Base-by-base conservation (phyloP, 2,888 invertebrate species). In the Troides helena region DNA sequence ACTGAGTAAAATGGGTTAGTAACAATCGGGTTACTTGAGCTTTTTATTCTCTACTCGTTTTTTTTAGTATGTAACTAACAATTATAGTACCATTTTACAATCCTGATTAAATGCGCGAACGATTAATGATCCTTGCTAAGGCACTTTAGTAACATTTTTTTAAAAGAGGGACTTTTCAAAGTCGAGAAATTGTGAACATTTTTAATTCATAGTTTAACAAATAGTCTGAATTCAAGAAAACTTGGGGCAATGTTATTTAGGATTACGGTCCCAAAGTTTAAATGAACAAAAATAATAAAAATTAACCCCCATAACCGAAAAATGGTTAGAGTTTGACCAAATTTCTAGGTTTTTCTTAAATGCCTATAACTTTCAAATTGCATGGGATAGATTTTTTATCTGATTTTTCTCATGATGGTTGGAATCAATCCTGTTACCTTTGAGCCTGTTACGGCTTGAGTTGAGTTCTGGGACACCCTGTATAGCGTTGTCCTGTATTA, bases 311-410 rank as follows among this genome's bases (percentile, higher is more conserved):
- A 30, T 60, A 60, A 60, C 59, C 30, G 30, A 60, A 60, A 60
- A 60, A 30, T 36, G 59, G 59, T 59, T 59, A 59, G 30, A 60
- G 2, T 60, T 36, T 60, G 30, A 60, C 59, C 3, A 60, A 30
- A 60, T 60, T 60, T 60, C 59, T 60, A 60, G 59, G 59, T 60
- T 36, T 60, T 60, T 60, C 30, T 60, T 60, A 60, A 60, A 60
- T 60, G 30, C 59, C 18, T 17, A 60, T 30, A 36, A 60, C 18
- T 36, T 60, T 60, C 1, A 59, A 59, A 59, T 14, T 59, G 14
- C 58, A 25, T 59, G 14, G 30, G 58, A 59, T 59, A 25, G 25
- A 30, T 43, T 43, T 23, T 43, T 39, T 62, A 21, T 21, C 5
- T 12, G 50, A 46, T 7, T 46, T 46, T 50, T 50, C 50, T 50